phyloP scores from a whole-genome alignment of 2,113 vertebrate species.

The Canis aureus region DNA sequence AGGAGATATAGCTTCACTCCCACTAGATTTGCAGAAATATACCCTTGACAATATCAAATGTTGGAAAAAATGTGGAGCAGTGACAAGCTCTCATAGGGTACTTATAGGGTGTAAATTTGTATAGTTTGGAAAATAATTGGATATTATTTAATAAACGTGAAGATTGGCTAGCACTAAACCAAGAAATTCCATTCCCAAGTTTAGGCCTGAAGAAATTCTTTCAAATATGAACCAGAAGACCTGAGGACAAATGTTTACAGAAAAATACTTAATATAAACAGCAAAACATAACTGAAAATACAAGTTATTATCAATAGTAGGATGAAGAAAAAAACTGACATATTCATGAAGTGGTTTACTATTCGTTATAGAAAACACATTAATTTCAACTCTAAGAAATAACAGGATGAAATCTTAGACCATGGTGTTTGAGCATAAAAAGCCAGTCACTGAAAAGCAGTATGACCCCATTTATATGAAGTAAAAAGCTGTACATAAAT shows the following conservation, averaged over 20 bases:
- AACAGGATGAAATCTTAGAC: background rate
- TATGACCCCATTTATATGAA: background rate
- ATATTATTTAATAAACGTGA: conserved; percentile 13
- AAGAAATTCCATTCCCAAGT: background rate
- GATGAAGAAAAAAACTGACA: background rate
- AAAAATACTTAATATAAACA: background rate
- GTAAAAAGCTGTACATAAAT: background rate
- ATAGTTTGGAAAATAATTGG: background rate
- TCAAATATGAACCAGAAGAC: background rate
- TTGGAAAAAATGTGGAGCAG: background rate
- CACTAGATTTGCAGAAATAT: background rate
- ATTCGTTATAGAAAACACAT: background rate
- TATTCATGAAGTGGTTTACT: background rate
- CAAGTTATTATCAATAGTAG: background rate
- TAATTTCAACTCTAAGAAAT: background rate
- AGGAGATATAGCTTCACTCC: background rate
- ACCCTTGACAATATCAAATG: background rate
- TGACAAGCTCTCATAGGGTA: background rate
- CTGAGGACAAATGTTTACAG: background rate
- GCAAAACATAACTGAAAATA: background rate
- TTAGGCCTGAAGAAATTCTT: background rate
- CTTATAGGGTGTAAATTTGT: background rate
- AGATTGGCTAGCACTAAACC: background rate
- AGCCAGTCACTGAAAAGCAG: background rate
- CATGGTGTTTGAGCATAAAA: background rate